Evolutionary conservation across 2,113 vertebrate genomes (phyloP), one percentile per base, ranked within the genome.

Genomic region (Pituophis catenifer): DNA sequence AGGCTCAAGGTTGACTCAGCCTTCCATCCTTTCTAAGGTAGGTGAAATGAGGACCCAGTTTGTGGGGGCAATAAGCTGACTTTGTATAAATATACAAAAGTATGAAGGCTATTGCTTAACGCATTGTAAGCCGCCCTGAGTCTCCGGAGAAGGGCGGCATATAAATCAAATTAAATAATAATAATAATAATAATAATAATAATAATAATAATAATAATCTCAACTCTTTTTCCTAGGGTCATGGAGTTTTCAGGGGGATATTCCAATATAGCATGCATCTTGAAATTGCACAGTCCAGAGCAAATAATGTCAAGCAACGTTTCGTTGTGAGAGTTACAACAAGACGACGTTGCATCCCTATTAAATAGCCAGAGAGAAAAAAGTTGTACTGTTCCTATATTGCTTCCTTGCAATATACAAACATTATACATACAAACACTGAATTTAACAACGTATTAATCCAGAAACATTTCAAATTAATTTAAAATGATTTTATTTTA

Each of bases 381-480:
- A 75, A 17, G n/a, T 38, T 33, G 15, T 19, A 38, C 2, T 75
- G 70, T 65, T 65, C 26, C 26, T 29, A 65, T 65, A n/a, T 65
- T n/a, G 62, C 15, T 17, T 33, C 70, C n/a, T 75, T 38, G 70
- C 70, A 75, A 19, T 75, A 44, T 81, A 44, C 75, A 81, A 81
- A 21, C 8, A 21, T 24, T 57, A 5, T 58, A 9, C 23, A 26
- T 58, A 24, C 12, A 44, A 58, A 13, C 10, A 38, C 11, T n/a
- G 29, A 65, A 29, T 4, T 17, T 70, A 70, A 70, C 29, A 15
- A 70, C 0, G 1, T 59, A 38, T 23, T 24, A 26, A 59, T 5
- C 33, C 21, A 12, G 92, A 94, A 62, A 6, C 58, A 65, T 91
- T 96, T 96, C 88, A 90, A 91, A 33, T 2, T 57, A 52, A 10